Evolutionary conservation across 2,113 vertebrate species (phyloP), one percentile per base, ranked within the genome.

Genomic region (Macheiramphus alcinus): DNA sequence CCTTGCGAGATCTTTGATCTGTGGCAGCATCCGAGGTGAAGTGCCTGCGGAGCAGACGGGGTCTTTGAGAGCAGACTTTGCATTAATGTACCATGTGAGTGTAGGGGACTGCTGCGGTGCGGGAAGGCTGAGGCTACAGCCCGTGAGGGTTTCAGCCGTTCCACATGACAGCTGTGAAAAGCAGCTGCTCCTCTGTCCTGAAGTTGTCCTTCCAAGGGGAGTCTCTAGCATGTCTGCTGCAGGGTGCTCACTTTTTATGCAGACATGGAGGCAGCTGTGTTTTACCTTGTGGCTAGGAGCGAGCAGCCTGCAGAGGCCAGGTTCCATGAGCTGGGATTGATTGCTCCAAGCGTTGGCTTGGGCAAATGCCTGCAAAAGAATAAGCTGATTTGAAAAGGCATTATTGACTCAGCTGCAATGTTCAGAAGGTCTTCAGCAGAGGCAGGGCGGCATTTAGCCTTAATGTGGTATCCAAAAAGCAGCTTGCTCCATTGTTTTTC

Each of bases 51-150:
- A 56, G 27, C 63, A 38, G n/a, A 80, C 0, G 0, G 3, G 1
- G 6, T 55, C 9, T 79, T 17, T 53, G 50, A 71, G 42, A 65
- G n/a, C 34, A 80, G 36, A 20, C 23, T 79, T 67, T 0, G 7
- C 10, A 8, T 40, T 34, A 42, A 7, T 1, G 2, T 8, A 17
- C 11, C 1, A 0, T 3, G 2, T 13, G 27, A 71, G 40, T 0
- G 0, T 2, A 8, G 25, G n/a, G 20, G 47, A 40, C 3, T 3
- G 5, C 50, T 15, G 31, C 0, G 0, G 20, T 5, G 13, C 1
- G 3, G 12, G 25, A 18, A 43, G 26, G 20, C 7, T 84, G 18
- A 22, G 16, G 38, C 38, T 67, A 5, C 55, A 72, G 19, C 8
- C 19, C 10, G 10, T 2, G 1, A 10, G 32, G 34, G 43, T 55